These are phyloP conservation scores for Propithecus coquereli DNA, from an alignment of 2,113 vertebrate species.

Conservation along the genomic window DNA sequence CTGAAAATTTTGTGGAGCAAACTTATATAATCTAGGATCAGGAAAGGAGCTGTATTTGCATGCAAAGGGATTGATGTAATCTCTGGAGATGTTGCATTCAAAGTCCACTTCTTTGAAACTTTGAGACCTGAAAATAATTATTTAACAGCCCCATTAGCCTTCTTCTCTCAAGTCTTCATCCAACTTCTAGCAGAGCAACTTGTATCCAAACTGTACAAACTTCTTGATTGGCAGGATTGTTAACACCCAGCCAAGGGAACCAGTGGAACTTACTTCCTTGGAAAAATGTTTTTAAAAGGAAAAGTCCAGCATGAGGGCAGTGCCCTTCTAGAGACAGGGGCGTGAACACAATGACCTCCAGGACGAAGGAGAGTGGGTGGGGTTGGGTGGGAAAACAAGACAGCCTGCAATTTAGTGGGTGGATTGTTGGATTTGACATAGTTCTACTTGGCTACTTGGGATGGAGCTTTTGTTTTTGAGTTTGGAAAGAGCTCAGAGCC, in stretches of 20 bases:
- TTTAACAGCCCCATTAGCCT: background rate
- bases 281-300: slow-evolving; percentile 45
- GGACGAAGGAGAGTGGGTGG: slow-evolving; percentile 56
- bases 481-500: slow-evolving; percentile 72
- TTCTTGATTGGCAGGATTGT: background rate
- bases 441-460: slow-evolving; percentile 69
- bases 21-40: background rate
- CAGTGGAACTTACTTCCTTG: background rate
- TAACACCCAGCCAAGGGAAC: background rate
- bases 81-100: background rate
- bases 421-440: slow-evolving; percentile 70
- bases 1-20: background rate
- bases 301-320: slow-evolving; percentile 22
- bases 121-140: slow-evolving; percentile 16
- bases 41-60: background rate
- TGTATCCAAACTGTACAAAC: background rate
- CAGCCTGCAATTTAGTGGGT: slow-evolving; percentile 67
- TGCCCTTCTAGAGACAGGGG: slow-evolving; percentile 38
- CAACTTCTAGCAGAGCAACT: background rate
- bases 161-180: background rate
- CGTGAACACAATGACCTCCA: slow-evolving; percentile 63
- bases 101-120: slow-evolving; percentile 6
- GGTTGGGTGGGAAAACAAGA: slow-evolving; percentile 63
- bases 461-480: slow-evolving; percentile 74
- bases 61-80: background rate